Evolutionary conservation across 2,113 vertebrate genomes (phyloP), one percentile per base, ranked within the genome.

Genomic region (Tor tambroides): DNA sequence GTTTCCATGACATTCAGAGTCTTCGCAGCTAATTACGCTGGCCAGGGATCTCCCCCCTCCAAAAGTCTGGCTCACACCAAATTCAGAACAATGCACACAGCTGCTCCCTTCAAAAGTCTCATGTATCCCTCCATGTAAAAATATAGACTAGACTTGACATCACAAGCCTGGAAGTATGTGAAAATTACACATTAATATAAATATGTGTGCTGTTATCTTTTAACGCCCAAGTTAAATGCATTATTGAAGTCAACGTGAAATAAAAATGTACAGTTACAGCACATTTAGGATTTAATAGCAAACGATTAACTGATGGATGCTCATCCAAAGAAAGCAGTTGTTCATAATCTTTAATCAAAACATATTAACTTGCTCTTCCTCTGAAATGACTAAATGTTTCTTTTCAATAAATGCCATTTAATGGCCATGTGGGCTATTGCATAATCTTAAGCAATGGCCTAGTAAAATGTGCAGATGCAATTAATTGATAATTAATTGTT

Each of bases 21-120:
- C 87, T 88, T 90, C 51, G 23, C 84, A 85, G 80, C 80, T 90
- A 90, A 90, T 90, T 90, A 90, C 51, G 61, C 69, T 76, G 88
- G 75, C 67, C 84, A 78, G 86, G 88, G 54, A 84, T 84, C 80
- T 74, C 85, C 81, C 51, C 35, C 23, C 17, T 14, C 77, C 7
- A 81, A 84, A 87, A 43, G 30, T 30, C 69, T 12, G 61, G 56
- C 35, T 87, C 86, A 85, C 77, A 72, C 46, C 84, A 56, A 87
- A n/a, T 65, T 85, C 65, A 87, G 84, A 87, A 87, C 84, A 89
- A 87, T 83, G 32, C 77, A 63, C 2, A 17, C 72, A 49, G 49
- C 30, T 72, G 41, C 71, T 78, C 21, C 11, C 30, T 82, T 85
- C n/a, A 63, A 77, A 82, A 79, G 72, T 32, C 54, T 65, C 43